These are phyloP conservation scores for Hemicentrotus pulcherrimus DNA, from an alignment of 35 echinoderm and acorn worm genomes.

Conservation along the genomic window DNA sequence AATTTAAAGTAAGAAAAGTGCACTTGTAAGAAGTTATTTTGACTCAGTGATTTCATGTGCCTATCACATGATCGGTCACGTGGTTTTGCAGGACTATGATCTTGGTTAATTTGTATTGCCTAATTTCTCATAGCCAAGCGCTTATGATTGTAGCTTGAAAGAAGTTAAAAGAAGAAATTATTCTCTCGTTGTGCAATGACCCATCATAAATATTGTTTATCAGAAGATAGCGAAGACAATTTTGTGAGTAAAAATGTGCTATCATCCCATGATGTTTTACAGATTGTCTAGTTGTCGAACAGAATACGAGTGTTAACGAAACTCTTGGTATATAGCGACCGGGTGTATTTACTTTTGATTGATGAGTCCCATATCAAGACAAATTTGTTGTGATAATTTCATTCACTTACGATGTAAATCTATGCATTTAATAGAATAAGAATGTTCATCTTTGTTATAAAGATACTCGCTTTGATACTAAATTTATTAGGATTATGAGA, in stretches of 20 bases:
- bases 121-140: neutral
- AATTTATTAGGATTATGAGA: neutral
- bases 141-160: neutral
- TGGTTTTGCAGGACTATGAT: neutral
- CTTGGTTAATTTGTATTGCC: neutral
- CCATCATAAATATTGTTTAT: neutral
- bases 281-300: neutral
- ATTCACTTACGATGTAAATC: neutral
- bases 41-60: neutral
- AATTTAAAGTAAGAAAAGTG: neutral
- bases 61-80: neutral
- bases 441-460: neutral
- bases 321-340: neutral
- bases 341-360: neutral
- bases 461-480: neutral
- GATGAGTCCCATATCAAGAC: neutral
- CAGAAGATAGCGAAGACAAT: neutral
- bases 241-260: neutral
- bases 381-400: slow-evolving; percentile 3
- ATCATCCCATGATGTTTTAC: neutral
- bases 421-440: neutral
- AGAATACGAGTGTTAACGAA: neutral
- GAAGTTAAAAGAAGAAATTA: neutral
- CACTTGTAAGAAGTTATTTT: slow-evolving; percentile 13
- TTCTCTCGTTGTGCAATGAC: neutral